Base-by-base conservation (phyloP, 2,888 invertebrate genomes). In the Chironomus riparius region DNA sequence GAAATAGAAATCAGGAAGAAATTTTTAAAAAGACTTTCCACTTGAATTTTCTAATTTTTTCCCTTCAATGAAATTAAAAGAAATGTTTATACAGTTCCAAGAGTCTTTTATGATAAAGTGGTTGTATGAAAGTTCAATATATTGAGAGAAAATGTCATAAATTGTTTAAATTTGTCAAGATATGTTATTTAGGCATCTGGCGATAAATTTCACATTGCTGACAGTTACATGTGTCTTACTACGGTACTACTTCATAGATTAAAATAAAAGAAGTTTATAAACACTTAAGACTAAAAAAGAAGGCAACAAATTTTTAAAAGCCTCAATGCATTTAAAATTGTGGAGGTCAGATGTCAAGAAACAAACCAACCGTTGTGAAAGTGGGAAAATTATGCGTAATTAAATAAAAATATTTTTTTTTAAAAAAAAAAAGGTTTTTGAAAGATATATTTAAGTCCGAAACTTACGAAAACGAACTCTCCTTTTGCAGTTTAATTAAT, bases 221-320 rank as follows among this genome's bases (percentile, higher is more conserved):
- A 70, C 70, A 70, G 15, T 48, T 70, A 70, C 70, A 70, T 47
- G 48, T 70, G 70, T 70, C 70, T 10, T 18, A 38, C n/a, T 4
- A 15, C 13, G n/a, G 2, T 38, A 38, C 38, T 38, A 38, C 38
- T 38, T 10, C 38, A 38, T 38, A 38, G 38, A 38, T 38, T 38
- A 38, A 10, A 38, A 38, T 38, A 10, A 38, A 38, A 38, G 7
- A 38, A 38, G 38, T 38, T 10, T 38, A 38, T 38, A 38, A 38
- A 56, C 56, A 56, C 18, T 56, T 56, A 56, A 56, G 7, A 56
- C 15, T 6, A 15, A 56, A 56, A 56, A 2, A 56, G n/a, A 18
- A 38, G 56, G 2, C 56, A n/a, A 18, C 4, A 28, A n/a, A n/a
- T n/a, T n/a, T 22, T 47, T 68, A 47, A 47, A 70, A 70, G 70